A percentile compares a stretch with the other conserved stretches of the same genome.
phyloP scores from a whole-genome alignment of 2,113 vertebrate genomes.

The Tretioscincus oriximinensis region DNA sequence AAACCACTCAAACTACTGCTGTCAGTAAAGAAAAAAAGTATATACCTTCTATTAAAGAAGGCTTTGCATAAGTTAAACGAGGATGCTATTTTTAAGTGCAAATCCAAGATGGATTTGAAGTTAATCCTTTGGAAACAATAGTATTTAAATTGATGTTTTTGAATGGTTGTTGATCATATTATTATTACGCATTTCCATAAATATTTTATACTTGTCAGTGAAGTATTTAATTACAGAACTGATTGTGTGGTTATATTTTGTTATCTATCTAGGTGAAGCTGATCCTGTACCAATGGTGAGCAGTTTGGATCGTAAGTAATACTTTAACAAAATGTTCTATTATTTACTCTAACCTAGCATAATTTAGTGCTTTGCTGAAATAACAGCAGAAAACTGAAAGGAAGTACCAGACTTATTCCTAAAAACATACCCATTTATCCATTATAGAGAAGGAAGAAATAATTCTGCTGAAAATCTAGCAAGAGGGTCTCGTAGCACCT shows the following conservation, averaged over 20 bases:
- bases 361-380: too few species aligned
- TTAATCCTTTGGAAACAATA: neutral
- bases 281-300: slow-evolving; percentile 73
- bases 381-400: too few species aligned
- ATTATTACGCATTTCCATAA: neutral
- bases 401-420: too few species aligned
- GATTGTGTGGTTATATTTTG: neutral
- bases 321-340: neutral
- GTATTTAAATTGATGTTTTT: neutral
- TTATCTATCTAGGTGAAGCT: slow-evolving; percentile 74
- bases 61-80: neutral
- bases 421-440: too few species aligned
- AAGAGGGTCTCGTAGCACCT: too few species aligned
- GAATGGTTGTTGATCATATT: neutral
- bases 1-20: neutral
- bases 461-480: too few species aligned
- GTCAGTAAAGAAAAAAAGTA: neutral
- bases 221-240: neutral
- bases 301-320: slow-evolving; percentile 74
- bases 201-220: neutral
- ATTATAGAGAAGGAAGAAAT: too few species aligned
- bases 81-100: neutral
- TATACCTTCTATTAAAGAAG: neutral
- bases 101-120: neutral
- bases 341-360: too few species aligned